These are phyloP conservation scores for Mesembrinibis cayennensis DNA, from an alignment of 2,113 vertebrate genomes.

Conservation along the genomic window DNA sequence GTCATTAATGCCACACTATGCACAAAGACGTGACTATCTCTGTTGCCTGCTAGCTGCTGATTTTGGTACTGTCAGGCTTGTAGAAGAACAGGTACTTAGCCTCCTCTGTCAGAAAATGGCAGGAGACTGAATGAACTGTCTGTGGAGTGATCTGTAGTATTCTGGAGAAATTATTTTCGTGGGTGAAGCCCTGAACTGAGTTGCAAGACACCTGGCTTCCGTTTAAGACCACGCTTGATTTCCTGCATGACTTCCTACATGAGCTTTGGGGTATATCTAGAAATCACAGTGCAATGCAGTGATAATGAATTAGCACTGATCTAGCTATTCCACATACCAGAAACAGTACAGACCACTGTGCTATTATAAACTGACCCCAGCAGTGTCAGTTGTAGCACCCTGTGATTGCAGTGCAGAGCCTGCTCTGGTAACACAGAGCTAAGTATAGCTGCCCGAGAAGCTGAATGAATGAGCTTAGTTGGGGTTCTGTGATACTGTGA, in stretches of 20 bases:
- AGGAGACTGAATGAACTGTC: not conserved
- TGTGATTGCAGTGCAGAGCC: not conserved
- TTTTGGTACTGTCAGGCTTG: not conserved
- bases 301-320: not conserved
- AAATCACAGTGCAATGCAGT: not conserved
- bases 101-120: not conserved
- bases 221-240: not conserved
- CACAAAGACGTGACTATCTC: not conserved
- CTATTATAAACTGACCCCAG: not conserved
- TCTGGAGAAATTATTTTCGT: not conserved
- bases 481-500: not conserved
- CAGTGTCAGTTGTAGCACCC: not conserved
- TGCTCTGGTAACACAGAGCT: not conserved
- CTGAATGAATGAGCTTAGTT: too few relatives aligned
- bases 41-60: not conserved
- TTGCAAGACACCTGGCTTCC: not conserved
- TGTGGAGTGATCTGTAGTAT: not conserved
- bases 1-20: not conserved
- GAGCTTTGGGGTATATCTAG: not conserved
- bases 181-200: not conserved
- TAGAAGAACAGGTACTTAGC: not conserved
- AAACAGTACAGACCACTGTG: not conserved
- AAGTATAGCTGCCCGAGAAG: not conserved
- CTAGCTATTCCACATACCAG: not conserved
- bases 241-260: not conserved